These are phyloP conservation scores for Magallana nippona DNA, from an alignment of 2,888 invertebrate genomes.

Conservation along the genomic window DNA sequence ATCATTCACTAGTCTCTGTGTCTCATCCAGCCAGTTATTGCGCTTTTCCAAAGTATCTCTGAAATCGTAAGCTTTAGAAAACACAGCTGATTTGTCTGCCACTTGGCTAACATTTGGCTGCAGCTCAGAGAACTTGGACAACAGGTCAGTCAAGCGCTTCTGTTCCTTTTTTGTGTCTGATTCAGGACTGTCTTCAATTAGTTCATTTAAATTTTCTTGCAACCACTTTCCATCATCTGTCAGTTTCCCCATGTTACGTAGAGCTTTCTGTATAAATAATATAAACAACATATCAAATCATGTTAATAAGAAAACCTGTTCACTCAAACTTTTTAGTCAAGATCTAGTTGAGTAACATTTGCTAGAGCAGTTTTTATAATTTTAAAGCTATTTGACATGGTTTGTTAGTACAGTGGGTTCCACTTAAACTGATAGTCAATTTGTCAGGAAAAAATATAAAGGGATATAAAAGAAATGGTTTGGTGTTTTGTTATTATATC, in stretches of 20 bases:
- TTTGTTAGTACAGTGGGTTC: no score
- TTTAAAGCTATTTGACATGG: no score
- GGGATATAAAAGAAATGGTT: no score
- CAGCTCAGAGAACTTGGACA: slow-evolving; percentile 87
- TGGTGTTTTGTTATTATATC: no score
- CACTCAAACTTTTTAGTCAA: no score
- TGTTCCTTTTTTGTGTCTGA: slow-evolving; percentile 90
- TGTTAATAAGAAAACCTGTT: no score
- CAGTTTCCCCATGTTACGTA: slow-evolving; percentile 69
- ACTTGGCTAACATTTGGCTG: slow-evolving; percentile 95
- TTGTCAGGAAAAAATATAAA: no score
- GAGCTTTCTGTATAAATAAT: slow-evolving; percentile 66
- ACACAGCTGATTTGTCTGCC: slow-evolving; percentile 94
- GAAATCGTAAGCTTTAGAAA: slow-evolving; percentile 95
- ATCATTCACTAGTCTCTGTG: slow-evolving; percentile 70
- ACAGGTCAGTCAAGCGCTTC: slow-evolving; percentile 86
- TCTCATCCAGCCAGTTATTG: slow-evolving; percentile 83
- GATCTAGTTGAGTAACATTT: no score
- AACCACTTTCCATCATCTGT: slow-evolving; percentile 96
- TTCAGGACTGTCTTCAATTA: slow-evolving; percentile 91
- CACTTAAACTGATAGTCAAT: no score
- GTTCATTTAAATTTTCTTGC: slow-evolving; percentile 92
- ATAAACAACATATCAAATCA: no score
- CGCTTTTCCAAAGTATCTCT: slow-evolving; percentile 93
- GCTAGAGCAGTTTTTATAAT: no score